Conservation (phyloP, 2,888 invertebrate species). For the Andricus curvator region DNA sequence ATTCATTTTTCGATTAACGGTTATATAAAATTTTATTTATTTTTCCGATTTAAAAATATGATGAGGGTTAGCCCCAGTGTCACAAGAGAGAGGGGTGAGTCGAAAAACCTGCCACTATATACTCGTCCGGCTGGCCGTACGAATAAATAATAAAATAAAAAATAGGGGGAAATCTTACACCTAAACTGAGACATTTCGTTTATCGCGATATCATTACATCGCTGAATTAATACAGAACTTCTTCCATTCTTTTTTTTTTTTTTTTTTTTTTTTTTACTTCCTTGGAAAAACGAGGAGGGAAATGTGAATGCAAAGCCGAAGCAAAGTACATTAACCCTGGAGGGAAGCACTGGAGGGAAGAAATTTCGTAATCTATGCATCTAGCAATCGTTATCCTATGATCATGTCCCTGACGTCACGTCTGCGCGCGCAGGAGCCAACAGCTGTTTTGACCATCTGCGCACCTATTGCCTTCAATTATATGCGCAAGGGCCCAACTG, state of each 20-base stretch:
- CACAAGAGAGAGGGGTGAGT: too few relatives aligned
- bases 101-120: too few relatives aligned
- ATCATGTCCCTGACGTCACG: conserved; percentile 58
- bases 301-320: not conserved
- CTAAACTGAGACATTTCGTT: not conserved
- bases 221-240: not conserved
- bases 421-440: conserved; percentile 53
- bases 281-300: not conserved
- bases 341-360: conserved; percentile 45
- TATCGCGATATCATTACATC: not conserved
- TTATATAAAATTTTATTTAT: too few relatives aligned
- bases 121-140: too few relatives aligned
- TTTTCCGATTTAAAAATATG: too few relatives aligned
- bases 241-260: not conserved
- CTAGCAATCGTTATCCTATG: conserved; percentile 48
- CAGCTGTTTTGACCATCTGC: conserved; percentile 63
- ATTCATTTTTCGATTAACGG: too few relatives aligned
- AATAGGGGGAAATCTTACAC: not conserved
- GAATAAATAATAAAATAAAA: too few relatives aligned
- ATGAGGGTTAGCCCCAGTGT: too few relatives aligned
- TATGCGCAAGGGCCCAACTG: conserved; percentile 60
- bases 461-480: conserved; percentile 57
- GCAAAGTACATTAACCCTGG: conserved; percentile 49
- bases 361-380: conserved; percentile 54
- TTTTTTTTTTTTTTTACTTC: not conserved